Evolutionary conservation across 1,140 invertebrate species (phyloP), one percentile per base, ranked within the genome.

Genomic region (Microplitis demolitor): DNA sequence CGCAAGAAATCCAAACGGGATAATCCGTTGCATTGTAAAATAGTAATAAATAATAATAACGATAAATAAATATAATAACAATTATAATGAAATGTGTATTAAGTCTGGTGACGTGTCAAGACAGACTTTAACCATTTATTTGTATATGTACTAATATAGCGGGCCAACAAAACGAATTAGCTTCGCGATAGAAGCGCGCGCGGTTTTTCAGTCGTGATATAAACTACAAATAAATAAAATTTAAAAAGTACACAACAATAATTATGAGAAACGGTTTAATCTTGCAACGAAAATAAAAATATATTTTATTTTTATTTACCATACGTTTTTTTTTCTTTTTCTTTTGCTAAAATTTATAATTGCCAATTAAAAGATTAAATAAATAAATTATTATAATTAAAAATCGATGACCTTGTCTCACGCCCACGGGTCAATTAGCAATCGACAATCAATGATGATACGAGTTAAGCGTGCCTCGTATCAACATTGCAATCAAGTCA

Each of bases 91-190:
- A 58, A 58, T 58, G 56, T 62, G 60, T 62, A 62, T 62, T 35
- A 62, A 35, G 60, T 62, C 35, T 35, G 60, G 31, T n/a, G 34
- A 31, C 39, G 39, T 39, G 39, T 39, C 13, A 31, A 13, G 60
- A 62, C 60, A 62, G 60, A 62, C 60, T 62, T 37, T 3, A 62
- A 9, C 33, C 60, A 62, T 35, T 37, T n/a, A 31, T 35, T 37
- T 24, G 16, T 14, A 14, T 56, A 56, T 56, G n/a, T 24, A 56
- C 3, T 35, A 37, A 35, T 62, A 62, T 62, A 62, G 60, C 31
- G 60, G 60, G 60, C 60, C 60, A 62, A 62, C 35, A 62, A 62
- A 62, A 62, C 60, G 35, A 62, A 62, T 37, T 62, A 62, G 34
- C 33, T 62, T 62, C 60, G n/a, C 60, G 35, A 13, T 62, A 13